phyloP scores from a whole-genome alignment of 2,797 vertebrate species.

The Oreochromis grahami region DNA sequence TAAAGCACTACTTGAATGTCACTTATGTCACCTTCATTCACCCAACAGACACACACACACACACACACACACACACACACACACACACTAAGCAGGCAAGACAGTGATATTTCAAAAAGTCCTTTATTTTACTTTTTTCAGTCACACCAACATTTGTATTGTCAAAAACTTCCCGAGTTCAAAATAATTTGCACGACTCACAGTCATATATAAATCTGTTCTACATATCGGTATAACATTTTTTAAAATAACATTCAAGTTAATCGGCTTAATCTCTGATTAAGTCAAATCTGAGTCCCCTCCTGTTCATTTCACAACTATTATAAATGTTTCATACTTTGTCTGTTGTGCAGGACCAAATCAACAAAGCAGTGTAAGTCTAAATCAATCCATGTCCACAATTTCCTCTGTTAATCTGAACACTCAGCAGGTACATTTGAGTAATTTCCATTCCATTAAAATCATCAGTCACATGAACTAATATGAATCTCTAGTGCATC shows the following conservation, averaged over 20 bases:
- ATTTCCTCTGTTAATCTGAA: not conserved
- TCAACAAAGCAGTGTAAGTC: not conserved
- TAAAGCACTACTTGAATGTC: not conserved
- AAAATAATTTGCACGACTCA: conserved; percentile 69
- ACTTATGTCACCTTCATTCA: not conserved
- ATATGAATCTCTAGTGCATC: not conserved
- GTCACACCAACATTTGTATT: conserved; percentile 55
- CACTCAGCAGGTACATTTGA: not conserved
- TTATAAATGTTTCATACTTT: not conserved
- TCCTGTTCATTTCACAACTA: not conserved
- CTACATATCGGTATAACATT: conserved; percentile 27
- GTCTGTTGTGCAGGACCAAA: not conserved
- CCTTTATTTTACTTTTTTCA: conserved; percentile 56
- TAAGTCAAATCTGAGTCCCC: not conserved
- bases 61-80: not conserved
- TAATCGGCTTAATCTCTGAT: conserved; percentile 12
- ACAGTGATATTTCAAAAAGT: conserved; percentile 56
- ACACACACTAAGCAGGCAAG: not conserved
- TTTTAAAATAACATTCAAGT: conserved; percentile 57
- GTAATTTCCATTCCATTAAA: not conserved
- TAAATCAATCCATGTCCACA: not conserved
- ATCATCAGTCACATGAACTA: not conserved
- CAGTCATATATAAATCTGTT: conserved; percentile 67
- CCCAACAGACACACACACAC: not conserved
- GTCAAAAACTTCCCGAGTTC: conserved; percentile 63